phyloP scores from a whole-genome alignment of 2,113 vertebrate genomes.

The Passer domesticus region DNA sequence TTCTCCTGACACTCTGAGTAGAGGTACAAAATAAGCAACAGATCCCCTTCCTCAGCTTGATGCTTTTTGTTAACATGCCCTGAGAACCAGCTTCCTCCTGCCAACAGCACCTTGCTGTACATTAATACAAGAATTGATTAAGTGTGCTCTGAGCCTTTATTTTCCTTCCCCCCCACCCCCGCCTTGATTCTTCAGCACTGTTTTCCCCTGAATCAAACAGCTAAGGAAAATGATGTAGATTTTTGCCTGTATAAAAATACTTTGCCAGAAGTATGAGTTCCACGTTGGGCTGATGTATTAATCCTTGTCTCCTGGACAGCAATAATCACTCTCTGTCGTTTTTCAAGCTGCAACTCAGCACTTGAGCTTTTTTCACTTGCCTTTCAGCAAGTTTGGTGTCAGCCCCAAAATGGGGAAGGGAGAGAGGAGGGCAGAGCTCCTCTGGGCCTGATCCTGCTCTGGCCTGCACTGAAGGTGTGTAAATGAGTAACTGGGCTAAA shows the following conservation, averaged over 20 bases:
- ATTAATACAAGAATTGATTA: not conserved
- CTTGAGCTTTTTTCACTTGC: not conserved
- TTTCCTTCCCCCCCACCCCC: fast-evolving
- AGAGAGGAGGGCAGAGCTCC: not conserved
- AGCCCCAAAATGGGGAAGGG: not conserved
- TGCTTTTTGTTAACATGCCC: not conserved
- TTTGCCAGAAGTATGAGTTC: not conserved
- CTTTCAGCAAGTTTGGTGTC: not conserved
- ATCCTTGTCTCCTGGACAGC: constrained; percentile 28
- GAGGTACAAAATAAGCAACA: not conserved
- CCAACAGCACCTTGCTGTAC: not conserved
- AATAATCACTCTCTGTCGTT: constrained; percentile 13
- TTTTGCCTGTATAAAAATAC: not conserved
- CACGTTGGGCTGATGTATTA: constrained; percentile 13
- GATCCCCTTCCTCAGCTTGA: not conserved
- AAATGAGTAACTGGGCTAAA: not conserved
- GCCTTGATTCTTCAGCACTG: not conserved
- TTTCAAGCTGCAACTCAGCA: constrained; percentile 26
- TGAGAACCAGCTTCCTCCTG: not conserved
- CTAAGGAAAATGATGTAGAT: not conserved
- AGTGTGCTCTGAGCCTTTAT: not conserved
- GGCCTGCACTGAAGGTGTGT: not conserved
- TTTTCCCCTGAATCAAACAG: not conserved
- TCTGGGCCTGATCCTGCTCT: not conserved
- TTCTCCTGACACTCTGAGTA: not conserved